phyloP scores from a whole-genome alignment of 2,888 invertebrate species.

The Vanessa cardui region DNA sequence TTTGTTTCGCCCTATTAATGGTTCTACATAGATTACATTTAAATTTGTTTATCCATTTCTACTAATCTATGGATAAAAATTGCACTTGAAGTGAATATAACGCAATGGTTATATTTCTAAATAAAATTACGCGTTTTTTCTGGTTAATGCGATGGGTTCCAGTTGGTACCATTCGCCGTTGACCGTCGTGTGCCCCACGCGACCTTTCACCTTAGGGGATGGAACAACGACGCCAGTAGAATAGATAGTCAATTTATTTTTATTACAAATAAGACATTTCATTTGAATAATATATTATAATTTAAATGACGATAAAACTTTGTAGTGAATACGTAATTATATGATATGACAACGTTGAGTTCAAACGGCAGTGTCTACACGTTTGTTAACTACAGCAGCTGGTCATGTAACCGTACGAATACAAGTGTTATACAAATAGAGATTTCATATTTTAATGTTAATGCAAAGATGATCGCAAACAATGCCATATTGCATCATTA shows the following conservation, averaged over 20 bases:
- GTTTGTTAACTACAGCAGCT: neutral
- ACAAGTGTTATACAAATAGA: slow-evolving; percentile 34
- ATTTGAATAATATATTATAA: slow-evolving; percentile 3
- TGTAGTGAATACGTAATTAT: neutral
- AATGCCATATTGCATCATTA: slow-evolving; percentile 44
- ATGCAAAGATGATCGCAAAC: slow-evolving; percentile 37
- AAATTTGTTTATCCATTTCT: slow-evolving; percentile 14
- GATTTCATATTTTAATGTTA: slow-evolving; percentile 28
- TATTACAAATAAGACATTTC: slow-evolving; percentile 8
- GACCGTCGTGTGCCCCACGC: slow-evolving; percentile 75
- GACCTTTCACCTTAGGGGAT: slow-evolving; percentile 79
- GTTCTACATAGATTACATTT: neutral
- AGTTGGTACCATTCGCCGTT: slow-evolving; percentile 74
- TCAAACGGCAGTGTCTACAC: neutral
- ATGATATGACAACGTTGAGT: neutral
- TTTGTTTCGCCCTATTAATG: neutral
- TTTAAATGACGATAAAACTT: neutral
- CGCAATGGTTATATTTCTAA: slow-evolving; percentile 16
- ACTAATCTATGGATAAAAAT: neutral
- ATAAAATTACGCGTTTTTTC: slow-evolving; percentile 21
- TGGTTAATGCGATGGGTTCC: slow-evolving; percentile 52
- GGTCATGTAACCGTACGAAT: slow-evolving; percentile 12
- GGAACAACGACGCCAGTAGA: slow-evolving; percentile 51
- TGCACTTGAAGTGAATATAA: neutral
- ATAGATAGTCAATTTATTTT: slow-evolving; percentile 33